A percentile compares a stretch with the other conserved stretches of the same genome.
Conservation (phyloP, 2,888 invertebrate species). For the Galeopsomyia nigrocyanea region DNA sequence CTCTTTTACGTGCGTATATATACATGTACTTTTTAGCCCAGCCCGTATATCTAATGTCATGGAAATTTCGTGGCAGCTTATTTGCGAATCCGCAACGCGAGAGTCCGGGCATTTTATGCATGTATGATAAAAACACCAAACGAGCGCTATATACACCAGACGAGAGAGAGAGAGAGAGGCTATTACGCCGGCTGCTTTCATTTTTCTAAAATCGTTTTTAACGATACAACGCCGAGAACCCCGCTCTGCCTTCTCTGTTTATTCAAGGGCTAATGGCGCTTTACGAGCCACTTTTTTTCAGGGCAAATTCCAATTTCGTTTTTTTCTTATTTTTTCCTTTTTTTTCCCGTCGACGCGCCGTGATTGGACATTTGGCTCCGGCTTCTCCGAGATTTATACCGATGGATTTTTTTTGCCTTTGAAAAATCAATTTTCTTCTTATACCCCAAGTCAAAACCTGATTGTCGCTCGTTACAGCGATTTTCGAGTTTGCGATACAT, state of each 20-base stretch:
- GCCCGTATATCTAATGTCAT: constrained; percentile 54
- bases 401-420: constrained; percentile 19
- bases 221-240: constrained; percentile 30
- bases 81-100: constrained; percentile 33
- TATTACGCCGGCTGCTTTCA: constrained; percentile 38
- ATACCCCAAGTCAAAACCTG: constrained; percentile 5
- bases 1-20: constrained; percentile 19
- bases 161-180: constrained; percentile 15
- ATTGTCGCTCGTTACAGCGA: too few relatives aligned
- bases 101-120: constrained; percentile 28
- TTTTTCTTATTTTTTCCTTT: not conserved
- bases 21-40: constrained; percentile 38
- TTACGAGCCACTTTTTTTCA: constrained; percentile 34
- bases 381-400: constrained; percentile 23
- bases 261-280: constrained; percentile 40
- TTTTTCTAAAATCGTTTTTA: constrained; percentile 47
- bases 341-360: constrained; percentile 7
- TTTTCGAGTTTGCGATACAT: constrained; percentile 11
- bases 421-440: not conserved
- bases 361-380: constrained; percentile 35
- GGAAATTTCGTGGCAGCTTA: constrained; percentile 54
- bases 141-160: constrained; percentile 13
- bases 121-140: constrained; percentile 40
- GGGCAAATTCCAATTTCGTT: too few relatives aligned
- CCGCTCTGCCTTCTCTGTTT: not conserved